Evolutionary conservation across 2,888 invertebrate genomes (phyloP), one percentile per base, ranked within the genome.

Genomic region (Spilarctia lutea): DNA sequence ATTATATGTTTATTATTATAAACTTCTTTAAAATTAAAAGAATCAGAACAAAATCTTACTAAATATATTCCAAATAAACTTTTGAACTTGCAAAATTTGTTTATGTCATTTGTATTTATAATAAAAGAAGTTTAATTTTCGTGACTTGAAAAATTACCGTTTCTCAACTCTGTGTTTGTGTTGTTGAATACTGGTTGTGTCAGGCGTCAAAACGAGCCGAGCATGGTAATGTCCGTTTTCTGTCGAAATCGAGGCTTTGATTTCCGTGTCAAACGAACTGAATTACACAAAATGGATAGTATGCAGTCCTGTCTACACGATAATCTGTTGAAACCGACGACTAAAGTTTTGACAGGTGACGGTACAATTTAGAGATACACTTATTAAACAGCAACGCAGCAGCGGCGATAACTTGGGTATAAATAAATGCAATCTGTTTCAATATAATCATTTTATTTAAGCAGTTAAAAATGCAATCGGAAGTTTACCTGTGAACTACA

Each of bases 151-250:
- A 60, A 60, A 27, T 11, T 60, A 6, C 16, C 16, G 60, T 27
- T 60, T 16, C 60, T 27, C 27, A 27, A 16, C 27, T 60, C 27
- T 27, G 13, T 60, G 60, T 60, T 27, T 56, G 56, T n/a, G 18
- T 65, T 27, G 33, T 65, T 65, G 33, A 65, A 65, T 24, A 4
- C 33, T 24, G 65, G n/a, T 66, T 3, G 24, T 33, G 39, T 66
- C 65, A 13, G 39, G 33, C 27, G 20, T 48, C 33, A 24, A 68
- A 68, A 68, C 48, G 52, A 18, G 8, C 18, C 13, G 11, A 39
- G 39, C 39, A 39, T n/a, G n/a, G 60, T 60, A 70, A 70, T 70
- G 70, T 70, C 70, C 70, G 70, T 20, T 42, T 16, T 39, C 56
- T 70, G 60, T 70, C 60, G 39, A 69, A 33, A 20, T 20, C 2